phyloP scores from a whole-genome alignment of 2,113 vertebrate genomes.

The Bubo bubo region DNA sequence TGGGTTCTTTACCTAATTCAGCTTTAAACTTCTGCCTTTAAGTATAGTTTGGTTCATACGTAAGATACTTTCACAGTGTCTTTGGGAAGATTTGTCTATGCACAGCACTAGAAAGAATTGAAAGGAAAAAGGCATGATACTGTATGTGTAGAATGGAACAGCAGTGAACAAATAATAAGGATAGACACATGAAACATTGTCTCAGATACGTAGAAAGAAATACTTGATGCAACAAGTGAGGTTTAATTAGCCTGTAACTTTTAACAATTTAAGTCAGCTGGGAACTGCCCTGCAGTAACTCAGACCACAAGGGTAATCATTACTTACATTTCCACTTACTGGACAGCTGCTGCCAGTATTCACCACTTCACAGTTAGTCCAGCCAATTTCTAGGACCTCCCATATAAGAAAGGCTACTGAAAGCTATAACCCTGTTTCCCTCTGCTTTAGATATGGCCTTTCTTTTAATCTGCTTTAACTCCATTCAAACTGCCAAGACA shows the following conservation, averaged over 20 bases:
- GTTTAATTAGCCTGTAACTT: conserved; percentile 30
- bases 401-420: not conserved
- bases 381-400: not conserved
- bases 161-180: not conserved
- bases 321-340: not conserved
- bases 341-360: conserved; percentile 16
- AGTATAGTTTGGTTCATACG: not conserved
- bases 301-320: not conserved
- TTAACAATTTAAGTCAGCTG: not conserved
- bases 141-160: not conserved
- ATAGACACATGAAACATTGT: not conserved
- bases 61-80: not conserved
- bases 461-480: not conserved
- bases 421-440: not conserved
- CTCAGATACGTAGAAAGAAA: not conserved
- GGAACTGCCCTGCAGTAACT: not conserved
- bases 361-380: not conserved
- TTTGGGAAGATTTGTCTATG: not conserved
- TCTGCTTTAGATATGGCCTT: not conserved
- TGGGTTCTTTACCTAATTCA: not conserved
- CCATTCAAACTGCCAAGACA: not conserved
- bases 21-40: not conserved
- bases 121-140: not conserved
- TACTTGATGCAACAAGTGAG: not conserved
- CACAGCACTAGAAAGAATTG: not conserved